Evolutionary conservation across 2,113 vertebrate species (phyloP).

Genomic region (Sterna hirundo): DNA sequence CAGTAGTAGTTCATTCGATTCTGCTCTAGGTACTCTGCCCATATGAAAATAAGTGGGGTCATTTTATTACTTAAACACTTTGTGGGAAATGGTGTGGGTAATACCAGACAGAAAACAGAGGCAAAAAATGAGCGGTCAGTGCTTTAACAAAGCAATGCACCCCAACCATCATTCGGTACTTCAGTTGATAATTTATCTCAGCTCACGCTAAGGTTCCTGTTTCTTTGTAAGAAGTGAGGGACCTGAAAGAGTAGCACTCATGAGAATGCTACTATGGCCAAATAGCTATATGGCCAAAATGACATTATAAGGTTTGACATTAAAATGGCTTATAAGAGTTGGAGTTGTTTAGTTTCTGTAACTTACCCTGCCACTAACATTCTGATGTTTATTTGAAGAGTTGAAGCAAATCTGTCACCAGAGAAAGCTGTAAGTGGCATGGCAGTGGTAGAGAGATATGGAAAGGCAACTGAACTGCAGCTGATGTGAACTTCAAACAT

Average conservation of each 20-base stretch:
- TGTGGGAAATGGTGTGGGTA: not conserved
- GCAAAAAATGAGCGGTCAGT: not conserved
- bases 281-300: not conserved
- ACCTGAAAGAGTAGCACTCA: not conserved
- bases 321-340: not conserved
- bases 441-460: not conserved
- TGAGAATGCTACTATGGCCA: not conserved
- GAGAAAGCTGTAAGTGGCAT: not conserved
- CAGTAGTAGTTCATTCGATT: not conserved
- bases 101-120: not conserved
- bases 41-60: not conserved
- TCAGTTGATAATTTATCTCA: not conserved
- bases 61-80: not conserved
- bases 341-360: not conserved
- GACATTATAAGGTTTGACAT: not conserved
- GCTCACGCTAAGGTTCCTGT: not conserved
- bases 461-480: not conserved
- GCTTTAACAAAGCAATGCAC: not conserved
- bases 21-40: not conserved
- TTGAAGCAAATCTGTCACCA: slow-evolving; percentile 13
- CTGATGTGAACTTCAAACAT: not conserved
- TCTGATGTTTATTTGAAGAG: not conserved
- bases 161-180: rapidly evolving
- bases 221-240: not conserved
- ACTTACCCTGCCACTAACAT: not conserved